phyloP scores from a whole-genome alignment of 2,113 vertebrate genomes.

The Synodontis membranacea region DNA sequence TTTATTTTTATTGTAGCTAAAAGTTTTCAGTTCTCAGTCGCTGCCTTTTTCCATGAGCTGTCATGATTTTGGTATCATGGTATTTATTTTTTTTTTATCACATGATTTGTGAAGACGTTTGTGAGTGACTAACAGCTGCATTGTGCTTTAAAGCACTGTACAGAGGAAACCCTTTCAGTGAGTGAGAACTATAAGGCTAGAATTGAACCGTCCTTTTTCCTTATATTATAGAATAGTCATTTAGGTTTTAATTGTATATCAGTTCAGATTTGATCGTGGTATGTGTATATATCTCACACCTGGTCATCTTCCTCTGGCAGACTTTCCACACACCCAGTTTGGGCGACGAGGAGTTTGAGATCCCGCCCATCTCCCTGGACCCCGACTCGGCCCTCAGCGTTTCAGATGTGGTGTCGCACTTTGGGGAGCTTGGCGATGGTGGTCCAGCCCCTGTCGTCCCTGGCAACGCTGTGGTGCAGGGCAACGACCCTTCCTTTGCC shows the following conservation, averaged over 20 bases:
- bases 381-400: slow-evolving; percentile 84
- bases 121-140: not conserved
- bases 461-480: slow-evolving; percentile 78
- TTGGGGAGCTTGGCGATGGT: slow-evolving; percentile 80
- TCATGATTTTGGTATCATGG: too few relatives aligned
- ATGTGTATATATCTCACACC: not conserved
- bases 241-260: not conserved
- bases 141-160: not conserved
- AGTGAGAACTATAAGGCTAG: not conserved
- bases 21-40: too few relatives aligned
- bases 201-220: not conserved
- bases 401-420: slow-evolving; percentile 83
- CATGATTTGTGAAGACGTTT: too few relatives aligned
- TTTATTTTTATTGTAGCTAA: too few relatives aligned
- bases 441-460: slow-evolving; percentile 73
- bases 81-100: too few relatives aligned
- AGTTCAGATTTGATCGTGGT: not conserved
- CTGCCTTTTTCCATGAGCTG: too few relatives aligned
- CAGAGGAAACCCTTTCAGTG: not conserved
- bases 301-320: slow-evolving; percentile 59
- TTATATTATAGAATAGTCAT: too few relatives aligned
- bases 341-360: slow-evolving; percentile 92
- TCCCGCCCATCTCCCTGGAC: slow-evolving; percentile 87
- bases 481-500: slow-evolving; percentile 74
- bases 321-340: slow-evolving; percentile 90